phyloP scores from a whole-genome alignment of 2,113 vertebrate genomes.

The Anhinga rufa region DNA sequence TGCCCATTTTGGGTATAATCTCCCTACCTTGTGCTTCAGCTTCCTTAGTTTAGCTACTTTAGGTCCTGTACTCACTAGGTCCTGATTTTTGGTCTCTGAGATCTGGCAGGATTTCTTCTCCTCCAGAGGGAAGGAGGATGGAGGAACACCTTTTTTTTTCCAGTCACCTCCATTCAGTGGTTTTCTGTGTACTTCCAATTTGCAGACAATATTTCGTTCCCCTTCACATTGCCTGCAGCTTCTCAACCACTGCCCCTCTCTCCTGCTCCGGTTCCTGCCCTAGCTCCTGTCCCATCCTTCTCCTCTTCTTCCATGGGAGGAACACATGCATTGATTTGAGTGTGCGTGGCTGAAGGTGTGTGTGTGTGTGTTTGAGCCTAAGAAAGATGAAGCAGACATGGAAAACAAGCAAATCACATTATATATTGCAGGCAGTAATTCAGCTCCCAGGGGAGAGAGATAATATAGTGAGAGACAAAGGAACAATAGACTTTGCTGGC shows the following conservation, averaged over 20 bases:
- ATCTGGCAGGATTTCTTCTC: background rate
- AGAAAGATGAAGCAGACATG: background rate
- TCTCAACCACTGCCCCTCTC: background rate
- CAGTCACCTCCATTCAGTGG: background rate
- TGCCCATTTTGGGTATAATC: background rate
- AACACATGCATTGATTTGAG: background rate
- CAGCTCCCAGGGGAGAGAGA: constrained; percentile 8
- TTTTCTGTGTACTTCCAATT: background rate
- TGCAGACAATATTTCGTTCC: background rate
- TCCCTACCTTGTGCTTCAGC: background rate
- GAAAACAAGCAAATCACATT: constrained; percentile 48
- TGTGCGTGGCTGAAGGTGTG: background rate
- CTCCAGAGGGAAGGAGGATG: background rate
- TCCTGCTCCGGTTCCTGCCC: background rate
- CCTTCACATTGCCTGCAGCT: fast-evolving
- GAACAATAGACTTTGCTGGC: constrained; percentile 5
- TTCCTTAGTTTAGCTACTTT: background rate
- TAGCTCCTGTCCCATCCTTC: background rate
- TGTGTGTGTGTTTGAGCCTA: background rate
- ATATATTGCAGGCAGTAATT: constrained; percentile 29
- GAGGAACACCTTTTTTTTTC: background rate
- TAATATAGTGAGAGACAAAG: constrained; percentile 34
- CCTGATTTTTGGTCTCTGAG: background rate
- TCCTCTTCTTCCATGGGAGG: background rate
- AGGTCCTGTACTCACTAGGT: background rate